Conservation (phyloP, 2,797 vertebrate species). For the Fringilla coelebs region DNA sequence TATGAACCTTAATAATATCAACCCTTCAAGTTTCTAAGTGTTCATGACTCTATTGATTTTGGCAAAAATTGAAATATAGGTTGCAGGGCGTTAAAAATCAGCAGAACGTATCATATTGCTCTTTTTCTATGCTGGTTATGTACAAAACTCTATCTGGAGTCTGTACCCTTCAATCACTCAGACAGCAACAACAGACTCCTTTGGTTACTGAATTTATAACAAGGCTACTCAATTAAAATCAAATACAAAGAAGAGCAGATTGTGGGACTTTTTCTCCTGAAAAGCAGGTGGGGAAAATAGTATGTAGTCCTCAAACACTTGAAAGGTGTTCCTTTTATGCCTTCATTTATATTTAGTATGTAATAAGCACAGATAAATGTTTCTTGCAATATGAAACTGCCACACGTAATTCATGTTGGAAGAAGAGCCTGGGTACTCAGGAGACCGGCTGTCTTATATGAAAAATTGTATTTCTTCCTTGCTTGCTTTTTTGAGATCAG, state of each 20-base stretch:
- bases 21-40: background rate
- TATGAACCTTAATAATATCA: background rate
- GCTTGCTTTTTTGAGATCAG: background rate
- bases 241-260: background rate
- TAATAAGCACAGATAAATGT: background rate
- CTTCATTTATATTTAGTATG: background rate
- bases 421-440: background rate
- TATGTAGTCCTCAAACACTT: background rate
- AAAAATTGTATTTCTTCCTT: background rate
- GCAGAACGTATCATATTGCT: background rate
- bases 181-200: background rate
- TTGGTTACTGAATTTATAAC: background rate
- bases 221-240: background rate
- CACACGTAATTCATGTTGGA: background rate
- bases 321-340: background rate
- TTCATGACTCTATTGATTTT: background rate
- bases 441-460: background rate
- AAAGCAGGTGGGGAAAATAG: background rate
- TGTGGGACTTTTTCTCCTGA: background rate
- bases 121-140: background rate
- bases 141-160: background rate
- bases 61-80: background rate
- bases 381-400: background rate
- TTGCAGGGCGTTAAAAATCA: background rate
- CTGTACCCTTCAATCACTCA: background rate